These are phyloP conservation scores for Tolmerus cingulatus DNA, from an alignment of 2,888 invertebrate species.

Conservation along the genomic window DNA sequence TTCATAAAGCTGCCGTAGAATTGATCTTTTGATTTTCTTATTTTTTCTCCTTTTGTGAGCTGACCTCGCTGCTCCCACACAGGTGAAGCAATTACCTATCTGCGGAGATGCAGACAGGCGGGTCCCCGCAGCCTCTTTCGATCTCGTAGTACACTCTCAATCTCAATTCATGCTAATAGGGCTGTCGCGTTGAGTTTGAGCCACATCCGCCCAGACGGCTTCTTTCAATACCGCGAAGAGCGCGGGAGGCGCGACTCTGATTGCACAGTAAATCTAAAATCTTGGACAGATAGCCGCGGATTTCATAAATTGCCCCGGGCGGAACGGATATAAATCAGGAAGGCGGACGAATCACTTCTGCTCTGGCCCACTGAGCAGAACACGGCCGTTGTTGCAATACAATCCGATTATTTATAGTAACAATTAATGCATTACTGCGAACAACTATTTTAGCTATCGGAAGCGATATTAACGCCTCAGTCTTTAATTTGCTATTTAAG, in stretches of 20 bases:
- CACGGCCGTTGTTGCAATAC: background rate
- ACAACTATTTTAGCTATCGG: background rate
- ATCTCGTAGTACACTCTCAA: background rate
- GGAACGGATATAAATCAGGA: background rate
- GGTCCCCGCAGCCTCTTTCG: background rate
- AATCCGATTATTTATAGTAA: background rate
- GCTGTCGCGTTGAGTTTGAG: background rate
- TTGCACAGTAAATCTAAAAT: background rate
- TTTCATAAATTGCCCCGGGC: background rate
- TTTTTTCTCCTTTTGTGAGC: background rate
- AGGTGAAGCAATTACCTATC: background rate
- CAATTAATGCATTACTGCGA: background rate
- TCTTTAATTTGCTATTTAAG: background rate
- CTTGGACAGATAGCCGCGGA: background rate
- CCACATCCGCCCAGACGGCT: background rate
- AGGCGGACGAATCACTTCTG: background rate
- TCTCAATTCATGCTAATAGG: background rate
- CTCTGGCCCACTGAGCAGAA: background rate
- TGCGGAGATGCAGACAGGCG: background rate
- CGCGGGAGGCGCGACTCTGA: background rate
- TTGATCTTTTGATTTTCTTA: background rate
- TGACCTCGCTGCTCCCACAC: conserved; percentile 2
- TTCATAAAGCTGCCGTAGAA: background rate
- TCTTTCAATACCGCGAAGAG: background rate
- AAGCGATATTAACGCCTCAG: background rate